phyloP scores from a whole-genome alignment of 2,888 invertebrate genomes.

The Drosophila hamatofila region DNA sequence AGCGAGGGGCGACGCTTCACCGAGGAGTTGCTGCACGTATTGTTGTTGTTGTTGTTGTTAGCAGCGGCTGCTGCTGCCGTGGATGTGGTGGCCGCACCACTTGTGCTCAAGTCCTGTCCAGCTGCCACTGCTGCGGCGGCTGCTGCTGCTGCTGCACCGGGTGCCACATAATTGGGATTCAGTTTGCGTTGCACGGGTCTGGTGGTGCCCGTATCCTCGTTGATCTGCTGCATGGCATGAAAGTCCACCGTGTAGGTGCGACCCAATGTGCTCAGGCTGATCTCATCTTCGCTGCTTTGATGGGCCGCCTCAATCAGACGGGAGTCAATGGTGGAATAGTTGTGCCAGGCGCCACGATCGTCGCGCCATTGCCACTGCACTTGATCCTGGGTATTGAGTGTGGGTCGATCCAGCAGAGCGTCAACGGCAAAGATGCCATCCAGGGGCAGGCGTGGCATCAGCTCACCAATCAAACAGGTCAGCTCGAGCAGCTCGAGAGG shows the following conservation, averaged over 20 bases:
- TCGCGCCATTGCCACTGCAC: conserved; percentile 99
- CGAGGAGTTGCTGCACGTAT: conserved; percentile 4
- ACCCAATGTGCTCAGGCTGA: conserved; percentile 95
- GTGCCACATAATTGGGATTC: conserved; percentile 87
- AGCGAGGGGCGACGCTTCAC: conserved; percentile 80
- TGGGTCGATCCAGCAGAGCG: conserved; percentile 92
- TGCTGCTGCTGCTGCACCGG: conserved; percentile 42
- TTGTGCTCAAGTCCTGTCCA: conserved; percentile 62
- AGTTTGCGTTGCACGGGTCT: conserved; percentile 94
- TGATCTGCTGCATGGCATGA: conserved; percentile 98
- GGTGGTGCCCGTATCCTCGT: conserved; percentile 98
- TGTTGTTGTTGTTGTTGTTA: conserved; percentile 31
- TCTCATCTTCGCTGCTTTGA: conserved; percentile 97
- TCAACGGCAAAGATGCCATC: conserved; percentile 98
- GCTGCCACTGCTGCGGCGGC: conserved; percentile 59
- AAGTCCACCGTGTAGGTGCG: conserved; percentile 98
- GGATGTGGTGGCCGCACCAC: conserved; percentile 46
- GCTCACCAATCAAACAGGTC: conserved; percentile 97
- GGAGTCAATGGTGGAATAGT: conserved; percentile 96
- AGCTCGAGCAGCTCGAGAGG: conserved; percentile 99
- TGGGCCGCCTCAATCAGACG: conserved; percentile 98
- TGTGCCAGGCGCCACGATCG: conserved; percentile 96
- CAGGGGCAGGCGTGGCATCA: conserved; percentile 97
- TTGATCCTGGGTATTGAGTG: conserved; percentile 89
- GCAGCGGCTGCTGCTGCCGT: conserved; percentile 47